phyloP scores from a whole-genome alignment of 2,888 invertebrate species.

The Meloe dianella region DNA sequence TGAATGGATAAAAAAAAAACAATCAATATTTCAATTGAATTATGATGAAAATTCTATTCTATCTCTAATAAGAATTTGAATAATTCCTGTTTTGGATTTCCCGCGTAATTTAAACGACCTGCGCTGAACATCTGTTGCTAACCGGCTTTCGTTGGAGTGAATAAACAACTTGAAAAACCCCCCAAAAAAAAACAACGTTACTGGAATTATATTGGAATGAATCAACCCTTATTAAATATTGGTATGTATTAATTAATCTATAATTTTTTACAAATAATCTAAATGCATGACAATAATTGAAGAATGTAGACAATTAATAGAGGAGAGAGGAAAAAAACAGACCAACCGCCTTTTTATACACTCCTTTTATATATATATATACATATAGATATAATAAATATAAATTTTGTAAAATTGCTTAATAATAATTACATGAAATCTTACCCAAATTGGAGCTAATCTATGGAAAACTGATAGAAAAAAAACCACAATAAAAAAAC shows the following conservation, averaged over 20 bases:
- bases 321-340: neutral
- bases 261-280: neutral
- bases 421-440: neutral
- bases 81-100: slow-evolving; percentile 20
- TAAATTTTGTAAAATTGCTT: neutral
- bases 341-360: neutral
- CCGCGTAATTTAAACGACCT: slow-evolving; percentile 24
- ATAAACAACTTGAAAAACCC: slow-evolving; percentile 19
- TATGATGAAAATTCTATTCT: no score
- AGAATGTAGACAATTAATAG: neutral
- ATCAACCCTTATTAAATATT: neutral
- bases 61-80: neutral
- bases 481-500: neutral
- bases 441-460: neutral
- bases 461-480: neutral
- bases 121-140: slow-evolving; percentile 16
- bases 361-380: neutral
- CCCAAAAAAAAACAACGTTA: slow-evolving; percentile 8
- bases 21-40: neutral
- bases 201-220: neutral
- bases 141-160: slow-evolving; percentile 26
- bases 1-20: no score
- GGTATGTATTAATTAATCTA: neutral
- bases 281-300: neutral
- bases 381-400: neutral